Evolutionary conservation across 2,113 vertebrate species (phyloP).

Genomic region (Elephantulus edwardii): DNA sequence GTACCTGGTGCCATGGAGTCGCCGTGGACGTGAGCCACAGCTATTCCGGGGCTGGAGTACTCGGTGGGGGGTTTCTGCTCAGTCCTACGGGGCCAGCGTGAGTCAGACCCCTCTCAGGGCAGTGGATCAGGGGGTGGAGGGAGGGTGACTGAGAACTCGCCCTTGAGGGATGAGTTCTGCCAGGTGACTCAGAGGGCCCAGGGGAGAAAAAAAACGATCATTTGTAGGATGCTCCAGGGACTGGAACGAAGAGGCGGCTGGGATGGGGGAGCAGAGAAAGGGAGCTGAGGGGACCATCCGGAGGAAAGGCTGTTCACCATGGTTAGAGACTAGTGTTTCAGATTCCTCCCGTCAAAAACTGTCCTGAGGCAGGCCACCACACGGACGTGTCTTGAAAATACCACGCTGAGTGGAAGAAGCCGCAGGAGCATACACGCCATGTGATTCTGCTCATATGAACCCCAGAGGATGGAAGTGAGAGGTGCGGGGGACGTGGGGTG

Average conservation of each 20-base stretch:
- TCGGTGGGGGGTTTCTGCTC: not conserved
- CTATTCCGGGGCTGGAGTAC: too few relatives aligned
- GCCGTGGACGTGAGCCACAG: too few relatives aligned
- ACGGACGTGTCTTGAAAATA: not conserved
- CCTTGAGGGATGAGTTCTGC: not conserved
- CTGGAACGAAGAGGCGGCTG: not conserved
- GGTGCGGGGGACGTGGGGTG: too few relatives aligned
- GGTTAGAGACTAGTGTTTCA: not conserved
- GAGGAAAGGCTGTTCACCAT: not conserved
- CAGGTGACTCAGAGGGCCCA: not conserved
- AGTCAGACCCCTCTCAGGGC: not conserved
- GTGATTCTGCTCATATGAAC: not conserved
- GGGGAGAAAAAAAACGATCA: not conserved
- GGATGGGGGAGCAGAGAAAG: not conserved
- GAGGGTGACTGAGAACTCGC: not conserved
- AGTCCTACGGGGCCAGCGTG: not conserved
- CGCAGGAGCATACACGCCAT: too few relatives aligned
- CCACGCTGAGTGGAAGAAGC: not conserved
- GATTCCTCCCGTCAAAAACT: not conserved
- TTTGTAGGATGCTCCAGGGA: not conserved
- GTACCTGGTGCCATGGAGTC: too few relatives aligned
- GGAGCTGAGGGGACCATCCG: rapidly evolving
- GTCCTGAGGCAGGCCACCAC: too few relatives aligned
- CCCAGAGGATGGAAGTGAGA: too few relatives aligned
- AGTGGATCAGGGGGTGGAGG: too few relatives aligned